Evolutionary conservation across 1,140 invertebrate species (phyloP).

Genomic region (Melipona quadrifasciata): DNA sequence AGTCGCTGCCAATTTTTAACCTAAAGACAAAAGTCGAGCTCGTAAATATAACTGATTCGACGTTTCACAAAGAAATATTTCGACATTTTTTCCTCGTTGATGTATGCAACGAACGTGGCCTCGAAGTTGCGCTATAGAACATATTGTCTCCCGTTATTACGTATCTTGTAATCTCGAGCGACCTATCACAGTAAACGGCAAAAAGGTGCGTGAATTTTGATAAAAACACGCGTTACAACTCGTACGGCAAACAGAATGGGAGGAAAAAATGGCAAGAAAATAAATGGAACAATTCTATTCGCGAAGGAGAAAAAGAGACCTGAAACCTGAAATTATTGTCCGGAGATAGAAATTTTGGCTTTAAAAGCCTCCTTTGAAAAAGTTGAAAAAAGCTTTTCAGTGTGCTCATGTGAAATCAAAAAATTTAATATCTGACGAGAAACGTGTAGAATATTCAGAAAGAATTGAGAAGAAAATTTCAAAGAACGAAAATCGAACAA

Average conservation of each 20-base stretch:
- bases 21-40: no score
- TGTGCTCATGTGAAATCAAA: neutral
- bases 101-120: conserved; percentile 45
- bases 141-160: conserved; percentile 37
- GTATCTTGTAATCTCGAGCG: conserved; percentile 11
- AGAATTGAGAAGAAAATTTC: neutral
- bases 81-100: conserved; percentile 39
- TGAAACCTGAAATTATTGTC: neutral
- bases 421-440: neutral
- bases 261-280: neutral
- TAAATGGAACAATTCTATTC: conserved; percentile 4
- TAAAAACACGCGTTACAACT: conserved; percentile 13
- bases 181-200: conserved; percentile 3
- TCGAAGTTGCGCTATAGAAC: conserved; percentile 29
- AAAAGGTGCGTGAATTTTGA: conserved; percentile 49
- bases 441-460: neutral
- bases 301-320: neutral
- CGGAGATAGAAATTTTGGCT: neutral
- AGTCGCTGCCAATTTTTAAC: neutral
- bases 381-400: no score
- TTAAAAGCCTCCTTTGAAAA: no score
- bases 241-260: neutral
- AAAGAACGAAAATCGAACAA: neutral
- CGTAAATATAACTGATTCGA: neutral
- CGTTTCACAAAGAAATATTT: conserved; percentile 3